Conservation (phyloP, 2,113 vertebrate genomes). For the Cyprinodon tularosa region DNA sequence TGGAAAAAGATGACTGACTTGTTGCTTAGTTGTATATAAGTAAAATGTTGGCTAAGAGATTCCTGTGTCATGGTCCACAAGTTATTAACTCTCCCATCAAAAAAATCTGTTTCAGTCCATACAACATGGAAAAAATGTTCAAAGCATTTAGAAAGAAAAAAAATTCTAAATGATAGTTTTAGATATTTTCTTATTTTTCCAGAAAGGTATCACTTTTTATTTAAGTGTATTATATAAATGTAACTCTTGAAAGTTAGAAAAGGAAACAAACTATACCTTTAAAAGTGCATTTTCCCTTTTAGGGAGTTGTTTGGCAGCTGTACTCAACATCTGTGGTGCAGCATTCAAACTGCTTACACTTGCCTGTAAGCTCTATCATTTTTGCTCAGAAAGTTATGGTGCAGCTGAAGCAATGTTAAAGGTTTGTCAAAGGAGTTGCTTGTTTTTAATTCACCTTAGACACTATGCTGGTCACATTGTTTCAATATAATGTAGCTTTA, state of each 20-base stretch:
- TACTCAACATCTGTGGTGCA: slow-evolving; percentile 50
- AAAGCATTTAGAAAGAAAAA: neutral
- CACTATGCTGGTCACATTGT: neutral
- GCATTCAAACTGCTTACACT: slow-evolving; percentile 42
- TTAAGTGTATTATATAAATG: neutral
- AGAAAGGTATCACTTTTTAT: neutral
- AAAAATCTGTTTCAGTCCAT: no score
- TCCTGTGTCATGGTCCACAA: neutral
- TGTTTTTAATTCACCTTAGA: neutral
- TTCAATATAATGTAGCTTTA: slow-evolving; percentile 11
- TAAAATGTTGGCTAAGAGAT: neutral
- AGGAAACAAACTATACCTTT: slow-evolving; percentile 56
- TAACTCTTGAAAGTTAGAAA: slow-evolving; percentile 17
- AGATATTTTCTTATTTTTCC: no score
- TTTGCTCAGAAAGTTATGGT: neutral
- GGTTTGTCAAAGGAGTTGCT: neutral
- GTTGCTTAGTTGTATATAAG: no score
- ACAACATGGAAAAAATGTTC: no score
- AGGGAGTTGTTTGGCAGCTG: slow-evolving; percentile 49
- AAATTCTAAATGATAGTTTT: neutral
- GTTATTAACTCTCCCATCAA: neutral
- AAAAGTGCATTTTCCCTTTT: slow-evolving; percentile 71
- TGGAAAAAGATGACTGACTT: no score
- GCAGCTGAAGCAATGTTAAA: neutral
- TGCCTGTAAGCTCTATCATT: slow-evolving; percentile 6